Conservation (phyloP, 2,888 invertebrate genomes). For the Drosophila demipolita region DNA sequence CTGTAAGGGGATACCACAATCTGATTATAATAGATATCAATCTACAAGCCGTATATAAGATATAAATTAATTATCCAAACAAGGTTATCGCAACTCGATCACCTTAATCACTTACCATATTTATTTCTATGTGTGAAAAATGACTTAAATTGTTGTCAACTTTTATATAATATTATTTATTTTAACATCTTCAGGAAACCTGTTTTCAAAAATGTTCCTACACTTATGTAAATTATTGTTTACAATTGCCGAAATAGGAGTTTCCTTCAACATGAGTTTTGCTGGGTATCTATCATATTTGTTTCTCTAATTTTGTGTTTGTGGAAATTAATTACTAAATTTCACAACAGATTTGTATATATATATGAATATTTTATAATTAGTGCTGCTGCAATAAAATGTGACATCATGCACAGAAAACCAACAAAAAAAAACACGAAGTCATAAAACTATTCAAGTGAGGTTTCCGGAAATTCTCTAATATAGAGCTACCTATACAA, state of each 20-base stretch:
- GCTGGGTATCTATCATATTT: not conserved
- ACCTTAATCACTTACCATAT: not conserved
- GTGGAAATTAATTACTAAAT: not conserved
- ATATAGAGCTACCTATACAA: not conserved
- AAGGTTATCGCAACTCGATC: constrained; percentile 15
- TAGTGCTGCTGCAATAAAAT: not conserved
- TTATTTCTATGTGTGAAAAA: not conserved
- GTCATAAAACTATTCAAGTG: not conserved
- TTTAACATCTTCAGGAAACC: not conserved
- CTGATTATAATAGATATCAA: not conserved
- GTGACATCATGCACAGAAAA: not conserved
- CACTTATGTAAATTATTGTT: not conserved
- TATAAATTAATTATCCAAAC: not conserved
- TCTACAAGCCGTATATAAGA: not conserved
- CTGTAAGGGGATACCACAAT: no score
- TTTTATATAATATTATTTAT: not conserved
- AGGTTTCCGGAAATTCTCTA: not conserved
- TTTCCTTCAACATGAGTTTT: not conserved
- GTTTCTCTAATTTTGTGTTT: no score
- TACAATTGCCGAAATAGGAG: not conserved
- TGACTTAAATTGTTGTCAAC: not conserved
- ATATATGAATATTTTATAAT: not conserved
- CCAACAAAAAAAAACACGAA: not conserved
- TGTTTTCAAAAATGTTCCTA: not conserved
- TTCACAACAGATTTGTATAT: not conserved